These are phyloP conservation scores for Notoglanidium macrostoma DNA, from an alignment of 2,797 vertebrate genomes.

Conservation along the genomic window DNA sequence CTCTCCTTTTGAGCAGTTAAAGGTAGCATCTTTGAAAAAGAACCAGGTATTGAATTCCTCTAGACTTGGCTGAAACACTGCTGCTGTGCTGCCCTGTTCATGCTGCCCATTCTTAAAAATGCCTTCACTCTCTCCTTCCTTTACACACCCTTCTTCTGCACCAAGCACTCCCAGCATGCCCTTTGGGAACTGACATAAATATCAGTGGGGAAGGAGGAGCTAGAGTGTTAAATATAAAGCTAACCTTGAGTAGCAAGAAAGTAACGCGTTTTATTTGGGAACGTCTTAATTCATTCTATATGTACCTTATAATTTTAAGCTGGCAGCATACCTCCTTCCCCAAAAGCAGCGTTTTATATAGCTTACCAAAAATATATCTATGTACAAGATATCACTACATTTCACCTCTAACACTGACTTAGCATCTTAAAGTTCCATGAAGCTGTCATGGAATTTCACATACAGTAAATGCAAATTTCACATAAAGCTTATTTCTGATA, in stretches of 20 bases:
- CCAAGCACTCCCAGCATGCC: slow-evolving; percentile 71
- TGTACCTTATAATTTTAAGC: neutral
- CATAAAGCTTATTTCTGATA: neutral
- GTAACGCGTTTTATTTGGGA: neutral
- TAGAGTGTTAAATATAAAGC: slow-evolving; percentile 9
- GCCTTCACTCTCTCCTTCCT: slow-evolving; percentile 16
- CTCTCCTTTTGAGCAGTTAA: slow-evolving; percentile 73
- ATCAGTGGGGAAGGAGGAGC: slow-evolving; percentile 47
- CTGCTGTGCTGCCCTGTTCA: slow-evolving; percentile 52
- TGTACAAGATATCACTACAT: slow-evolving; percentile 22
- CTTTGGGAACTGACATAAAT: slow-evolving; percentile 52
- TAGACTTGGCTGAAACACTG: slow-evolving; percentile 48
- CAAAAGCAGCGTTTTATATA: slow-evolving; percentile 16
- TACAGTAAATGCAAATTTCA: too few relatives aligned
- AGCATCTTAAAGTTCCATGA: neutral
- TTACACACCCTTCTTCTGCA: slow-evolving; percentile 21
- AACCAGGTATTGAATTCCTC: slow-evolving; percentile 86
- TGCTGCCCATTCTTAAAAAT: slow-evolving; percentile 47
- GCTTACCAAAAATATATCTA: slow-evolving; percentile 7
- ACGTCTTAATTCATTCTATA: neutral
- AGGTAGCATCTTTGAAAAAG: slow-evolving; percentile 84
- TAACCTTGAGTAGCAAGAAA: slow-evolving; percentile 4
- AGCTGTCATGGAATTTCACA: slow-evolving; percentile 23
- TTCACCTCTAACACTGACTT: slow-evolving; percentile 7
- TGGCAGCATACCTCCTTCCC: slow-evolving; percentile 33